Conservation (phyloP, 2,113 vertebrate genomes). For the Triplophysa tibetana region DNA sequence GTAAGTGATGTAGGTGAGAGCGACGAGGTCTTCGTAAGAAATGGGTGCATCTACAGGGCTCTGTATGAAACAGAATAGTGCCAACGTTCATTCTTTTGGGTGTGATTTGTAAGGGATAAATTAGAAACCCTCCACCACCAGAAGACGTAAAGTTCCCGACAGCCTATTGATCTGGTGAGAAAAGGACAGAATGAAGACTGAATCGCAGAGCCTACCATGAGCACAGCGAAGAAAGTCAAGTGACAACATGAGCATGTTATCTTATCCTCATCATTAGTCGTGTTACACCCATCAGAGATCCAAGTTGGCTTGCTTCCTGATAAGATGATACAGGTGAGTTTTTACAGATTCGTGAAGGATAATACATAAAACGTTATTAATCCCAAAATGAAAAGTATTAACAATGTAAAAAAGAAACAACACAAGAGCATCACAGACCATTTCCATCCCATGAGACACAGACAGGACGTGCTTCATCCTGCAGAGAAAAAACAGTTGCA, state of each 20-base stretch:
- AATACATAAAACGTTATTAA: neutral
- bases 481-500: neutral
- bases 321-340: neutral
- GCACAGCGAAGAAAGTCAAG: slow-evolving; percentile 73
- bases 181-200: neutral
- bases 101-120: too few relatives aligned
- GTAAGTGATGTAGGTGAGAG: slow-evolving; percentile 68
- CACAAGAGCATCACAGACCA: slow-evolving; percentile 55
- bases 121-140: too few relatives aligned
- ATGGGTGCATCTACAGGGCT: slow-evolving; percentile 46
- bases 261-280: fast-evolving
- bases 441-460: slow-evolving; percentile 69
- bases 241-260: slow-evolving; percentile 65
- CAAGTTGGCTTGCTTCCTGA: slow-evolving; percentile 64
- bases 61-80: slow-evolving; percentile 41
- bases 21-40: slow-evolving; percentile 50
- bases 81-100: too few relatives aligned
- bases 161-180: too few relatives aligned
- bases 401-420: neutral
- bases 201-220: slow-evolving; percentile 59
- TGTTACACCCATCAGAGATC: slow-evolving; percentile 63
- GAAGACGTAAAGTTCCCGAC: too few relatives aligned
- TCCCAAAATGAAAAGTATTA: too few relatives aligned
- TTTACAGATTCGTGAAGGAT: neutral
- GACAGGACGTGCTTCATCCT: slow-evolving; percentile 39